These are phyloP conservation scores for Homarus americanus DNA, from an alignment of 1,140 invertebrate genomes.

Conservation along the genomic window DNA sequence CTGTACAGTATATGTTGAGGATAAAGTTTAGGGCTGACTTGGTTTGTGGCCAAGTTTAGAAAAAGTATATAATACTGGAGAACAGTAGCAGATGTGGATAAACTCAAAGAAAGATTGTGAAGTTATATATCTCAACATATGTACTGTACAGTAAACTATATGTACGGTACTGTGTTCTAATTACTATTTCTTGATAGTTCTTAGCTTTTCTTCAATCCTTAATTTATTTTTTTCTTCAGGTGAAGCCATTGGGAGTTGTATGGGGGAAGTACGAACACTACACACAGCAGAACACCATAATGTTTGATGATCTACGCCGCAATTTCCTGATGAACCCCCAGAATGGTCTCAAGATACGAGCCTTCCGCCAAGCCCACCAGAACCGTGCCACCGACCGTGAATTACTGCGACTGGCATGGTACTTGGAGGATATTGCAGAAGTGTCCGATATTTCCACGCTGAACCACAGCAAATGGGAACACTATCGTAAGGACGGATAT, in stretches of 20 bases:
- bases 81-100: too few relatives aligned
- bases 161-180: too few relatives aligned
- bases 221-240: conserved; percentile 80
- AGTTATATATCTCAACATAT: too few relatives aligned
- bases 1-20: too few relatives aligned
- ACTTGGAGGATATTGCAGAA: conserved; percentile 90
- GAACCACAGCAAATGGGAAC: conserved; percentile 96
- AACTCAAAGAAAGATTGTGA: too few relatives aligned
- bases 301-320: conserved; percentile 98
- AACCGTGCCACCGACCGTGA: conserved; percentile 92
- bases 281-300: conserved; percentile 96
- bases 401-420: conserved; percentile 88
- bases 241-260: conserved; percentile 97
- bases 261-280: conserved; percentile 95
- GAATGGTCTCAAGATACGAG: conserved; percentile 92
- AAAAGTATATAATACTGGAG: too few relatives aligned
- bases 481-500: conserved; percentile 79
- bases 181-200: background rate
- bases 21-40: too few relatives aligned
- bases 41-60: too few relatives aligned
- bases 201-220: background rate
- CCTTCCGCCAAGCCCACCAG: conserved; percentile 93
- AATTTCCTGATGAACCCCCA: conserved; percentile 99
- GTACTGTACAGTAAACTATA: too few relatives aligned
- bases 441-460: conserved; percentile 90